Evolutionary conservation across 1,140 invertebrate species (phyloP).

Genomic region (Nylanderia fulva): DNA sequence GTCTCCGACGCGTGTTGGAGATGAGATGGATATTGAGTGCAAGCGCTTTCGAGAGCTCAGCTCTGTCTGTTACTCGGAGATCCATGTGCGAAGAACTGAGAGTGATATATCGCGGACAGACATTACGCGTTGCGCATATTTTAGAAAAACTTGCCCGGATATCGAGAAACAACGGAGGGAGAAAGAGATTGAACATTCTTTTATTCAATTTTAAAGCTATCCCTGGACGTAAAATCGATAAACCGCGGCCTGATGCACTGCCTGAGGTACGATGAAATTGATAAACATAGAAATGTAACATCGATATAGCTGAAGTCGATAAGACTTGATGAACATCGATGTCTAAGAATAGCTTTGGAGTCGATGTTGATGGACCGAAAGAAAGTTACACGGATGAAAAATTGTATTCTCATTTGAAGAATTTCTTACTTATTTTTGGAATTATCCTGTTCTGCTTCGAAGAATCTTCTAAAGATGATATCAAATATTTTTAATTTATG

Average conservation of each 20-base stretch:
- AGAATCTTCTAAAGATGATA: no score
- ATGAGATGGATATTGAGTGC: constrained; percentile 57
- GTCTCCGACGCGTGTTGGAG: not conserved
- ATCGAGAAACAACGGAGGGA: not conserved
- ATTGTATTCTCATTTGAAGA: no score
- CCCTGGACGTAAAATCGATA: constrained; percentile 31
- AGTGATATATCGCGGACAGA: constrained; percentile 18
- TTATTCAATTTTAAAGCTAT: constrained; percentile 49
- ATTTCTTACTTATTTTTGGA: no score
- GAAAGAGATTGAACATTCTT: constrained; percentile 11
- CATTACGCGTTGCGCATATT: not conserved
- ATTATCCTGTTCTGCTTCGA: no score
- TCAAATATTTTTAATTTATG: no score
- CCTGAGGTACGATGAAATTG: not conserved
- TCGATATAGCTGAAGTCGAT: not conserved
- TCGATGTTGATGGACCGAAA: not conserved
- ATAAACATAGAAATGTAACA: not conserved
- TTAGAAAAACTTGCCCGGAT: constrained; percentile 30
- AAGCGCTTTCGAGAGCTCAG: not conserved
- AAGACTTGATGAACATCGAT: constrained; percentile 1
- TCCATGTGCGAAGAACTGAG: not conserved
- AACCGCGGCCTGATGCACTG: constrained; percentile 1
- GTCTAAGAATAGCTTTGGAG: not conserved
- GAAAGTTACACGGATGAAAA: not conserved
- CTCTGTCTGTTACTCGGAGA: constrained; percentile 12